A percentile compares a stretch with the other conserved stretches of the same genome.
Evolutionary conservation across 2,113 vertebrate genomes (phyloP).

Genomic region (Pipra filicauda): DNA sequence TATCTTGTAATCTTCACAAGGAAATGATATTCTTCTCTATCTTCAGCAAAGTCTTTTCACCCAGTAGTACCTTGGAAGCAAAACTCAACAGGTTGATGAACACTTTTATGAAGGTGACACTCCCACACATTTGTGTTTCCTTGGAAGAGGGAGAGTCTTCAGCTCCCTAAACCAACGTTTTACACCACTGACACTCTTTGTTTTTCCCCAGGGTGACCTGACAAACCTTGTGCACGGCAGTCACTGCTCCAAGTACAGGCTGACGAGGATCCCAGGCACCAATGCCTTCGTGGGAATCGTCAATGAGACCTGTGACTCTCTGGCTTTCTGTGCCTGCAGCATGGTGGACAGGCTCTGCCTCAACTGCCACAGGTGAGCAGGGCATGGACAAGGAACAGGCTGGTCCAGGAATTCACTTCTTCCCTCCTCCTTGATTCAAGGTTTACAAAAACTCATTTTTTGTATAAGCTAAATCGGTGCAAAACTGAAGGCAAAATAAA

Average conservation of each 20-base stretch:
- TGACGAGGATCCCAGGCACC: slow-evolving; percentile 92
- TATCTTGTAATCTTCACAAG: background rate
- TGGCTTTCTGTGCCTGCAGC: slow-evolving; percentile 98
- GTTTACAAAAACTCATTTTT: fast-evolving
- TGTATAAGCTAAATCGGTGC: fast-evolving
- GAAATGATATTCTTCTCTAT: fast-evolving
- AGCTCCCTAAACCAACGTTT: background rate
- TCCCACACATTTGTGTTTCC: fast-evolving
- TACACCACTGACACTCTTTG: fast-evolving
- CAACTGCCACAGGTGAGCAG: slow-evolving; percentile 93
- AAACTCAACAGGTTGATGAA: background rate
- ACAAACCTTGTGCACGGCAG: slow-evolving; percentile 97
- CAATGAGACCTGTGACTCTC: slow-evolving; percentile 94
- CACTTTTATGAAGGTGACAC: background rate
- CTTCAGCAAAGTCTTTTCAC: background rate
- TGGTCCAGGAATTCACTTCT: background rate
- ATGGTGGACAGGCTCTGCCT: slow-evolving; percentile 97
- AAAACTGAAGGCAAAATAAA: background rate
- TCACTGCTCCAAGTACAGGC: slow-evolving; percentile 94
- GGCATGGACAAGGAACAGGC: fast-evolving
- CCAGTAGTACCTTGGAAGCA: background rate
- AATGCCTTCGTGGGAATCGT: slow-evolving; percentile 96
- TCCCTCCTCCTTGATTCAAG: background rate
- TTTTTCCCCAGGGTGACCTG: slow-evolving; percentile 85
- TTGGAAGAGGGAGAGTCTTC: background rate